phyloP scores from a whole-genome alignment of 2,797 vertebrate genomes.

The Onychomys leucogaster region DNA sequence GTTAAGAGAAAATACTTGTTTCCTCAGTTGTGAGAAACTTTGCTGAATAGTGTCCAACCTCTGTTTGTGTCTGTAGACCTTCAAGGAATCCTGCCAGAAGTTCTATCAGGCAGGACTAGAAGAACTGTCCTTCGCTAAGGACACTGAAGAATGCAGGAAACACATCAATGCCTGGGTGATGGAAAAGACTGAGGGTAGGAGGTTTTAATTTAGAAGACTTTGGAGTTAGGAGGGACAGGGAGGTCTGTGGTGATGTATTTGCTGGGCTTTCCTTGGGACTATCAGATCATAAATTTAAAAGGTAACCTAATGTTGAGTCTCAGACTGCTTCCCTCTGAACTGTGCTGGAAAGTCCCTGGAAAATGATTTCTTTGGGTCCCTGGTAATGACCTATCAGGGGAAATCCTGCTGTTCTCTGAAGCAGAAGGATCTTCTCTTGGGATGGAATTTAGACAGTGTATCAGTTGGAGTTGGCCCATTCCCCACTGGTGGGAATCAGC shows the following conservation, averaged over 20 bases:
- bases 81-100: conserved; percentile 87
- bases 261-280: not conserved
- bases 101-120: conserved; percentile 91
- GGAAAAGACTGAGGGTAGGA: conserved; percentile 91
- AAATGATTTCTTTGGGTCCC: not conserved
- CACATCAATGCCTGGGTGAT: conserved; percentile 95
- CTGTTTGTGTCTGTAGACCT: conserved; percentile 75
- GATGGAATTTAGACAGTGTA: accelerated
- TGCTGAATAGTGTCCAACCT: too few species aligned
- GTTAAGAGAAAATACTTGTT: not conserved
- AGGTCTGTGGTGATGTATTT: accelerated
- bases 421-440: accelerated
- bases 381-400: not conserved
- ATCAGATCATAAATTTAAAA: not conserved
- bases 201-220: accelerated
- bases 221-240: not conserved
- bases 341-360: not conserved
- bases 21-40: not conserved
- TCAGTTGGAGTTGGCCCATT: accelerated
- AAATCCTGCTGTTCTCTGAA: not conserved
- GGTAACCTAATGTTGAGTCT: not conserved
- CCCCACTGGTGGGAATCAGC: not conserved
- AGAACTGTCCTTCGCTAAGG: conserved; percentile 88
- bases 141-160: conserved; percentile 88
- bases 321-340: accelerated